Base-by-base conservation (phyloP, 2,797 vertebrate genomes). In the Acanthopagrus latus region DNA sequence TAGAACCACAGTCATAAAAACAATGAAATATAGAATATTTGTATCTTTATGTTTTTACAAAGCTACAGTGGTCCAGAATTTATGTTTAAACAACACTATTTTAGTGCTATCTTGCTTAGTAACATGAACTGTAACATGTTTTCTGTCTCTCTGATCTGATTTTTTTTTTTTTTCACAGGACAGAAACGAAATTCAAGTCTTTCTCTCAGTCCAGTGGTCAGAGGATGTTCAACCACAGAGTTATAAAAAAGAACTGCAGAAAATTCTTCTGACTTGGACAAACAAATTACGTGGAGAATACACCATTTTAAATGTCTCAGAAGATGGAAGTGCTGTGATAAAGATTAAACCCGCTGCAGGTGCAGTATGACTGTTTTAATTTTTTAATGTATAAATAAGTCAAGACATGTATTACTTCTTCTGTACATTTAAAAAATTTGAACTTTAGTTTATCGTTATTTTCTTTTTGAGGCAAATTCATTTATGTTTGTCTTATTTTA, bases 241-340 rank as follows among this genome's bases (percentile, higher is more conserved):
- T 54, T 6, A 0, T 2, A 1, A 8, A 11, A 0, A 0, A 0
- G 0, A 7, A 0, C 80, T 93, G 0, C 0, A 85, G 10, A 84
- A 2, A 25, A 0, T 13, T 54, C 74, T 95, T 4, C 91, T 92
- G 66, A 1, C 1, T 1, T 90, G 91, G 91, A 38, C 71, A 0
- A 90, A 77, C 76, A 79, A 12, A 0, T 0, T 0, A 0, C 0
- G 1, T 0, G 1, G 0, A 6, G 1, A n/a, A 0, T 77, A 56
- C 1, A 0, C 0, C 0, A 51, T 90, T 14, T 0, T 14, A 11
- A 0, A 0, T 0, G 3, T 3, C 0, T 2, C 0, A 0, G 0
- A 20, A 0, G 23, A 82, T 25, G 59, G 41, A 0, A 2, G 0
- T 0, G 88, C 29, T 41, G 2, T 5, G 7, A 56, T 93, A 8